Evolutionary conservation across 37 sponge, comb jelly and placozoan genomes (phyloP).

Genomic region (Oopsacas minuta): DNA sequence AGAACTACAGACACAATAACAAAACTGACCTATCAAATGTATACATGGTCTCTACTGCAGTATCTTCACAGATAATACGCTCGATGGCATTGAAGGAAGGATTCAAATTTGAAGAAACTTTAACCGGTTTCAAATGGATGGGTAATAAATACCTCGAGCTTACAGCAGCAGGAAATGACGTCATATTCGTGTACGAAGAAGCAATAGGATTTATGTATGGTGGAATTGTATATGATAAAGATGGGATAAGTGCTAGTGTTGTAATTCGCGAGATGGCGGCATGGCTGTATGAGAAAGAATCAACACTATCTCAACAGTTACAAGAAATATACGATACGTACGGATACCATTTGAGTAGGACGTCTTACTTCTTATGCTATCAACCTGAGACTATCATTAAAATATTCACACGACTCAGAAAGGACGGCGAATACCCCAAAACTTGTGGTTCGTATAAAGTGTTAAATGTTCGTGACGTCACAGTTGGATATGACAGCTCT

Average conservation of each 20-base stretch:
- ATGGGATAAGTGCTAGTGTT: conserved; percentile 83
- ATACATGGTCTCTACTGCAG: conserved; percentile 82
- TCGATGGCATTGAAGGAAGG: conserved; percentile 76
- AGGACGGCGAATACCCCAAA: background rate
- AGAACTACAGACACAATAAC: conserved; percentile 43
- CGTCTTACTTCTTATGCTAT: conserved; percentile 22
- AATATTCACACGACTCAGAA: background rate
- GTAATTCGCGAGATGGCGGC: conserved; percentile 61
- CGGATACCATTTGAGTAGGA: conserved; percentile 5
- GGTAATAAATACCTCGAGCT: conserved; percentile 64
- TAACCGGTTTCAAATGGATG: conserved; percentile 99
- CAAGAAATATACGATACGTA: conserved; percentile 55
- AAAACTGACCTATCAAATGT: conserved; percentile 29
- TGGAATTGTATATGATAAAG: conserved; percentile 80
- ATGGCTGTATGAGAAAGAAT: conserved; percentile 45
- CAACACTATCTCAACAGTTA: conserved; percentile 49
- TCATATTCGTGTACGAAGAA: conserved; percentile 91
- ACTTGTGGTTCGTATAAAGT: conserved; percentile 41
- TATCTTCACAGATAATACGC: conserved; percentile 77
- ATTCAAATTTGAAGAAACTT: conserved; percentile 74
- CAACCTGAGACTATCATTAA: background rate
- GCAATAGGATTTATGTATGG: conserved; percentile 98
- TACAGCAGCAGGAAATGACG: conserved; percentile 48
- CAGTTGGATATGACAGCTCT: conserved; percentile 81
- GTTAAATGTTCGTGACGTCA: conserved; percentile 58